Base-by-base conservation (phyloP, 2,888 invertebrate genomes). In the Oscheius onirici region DNA sequence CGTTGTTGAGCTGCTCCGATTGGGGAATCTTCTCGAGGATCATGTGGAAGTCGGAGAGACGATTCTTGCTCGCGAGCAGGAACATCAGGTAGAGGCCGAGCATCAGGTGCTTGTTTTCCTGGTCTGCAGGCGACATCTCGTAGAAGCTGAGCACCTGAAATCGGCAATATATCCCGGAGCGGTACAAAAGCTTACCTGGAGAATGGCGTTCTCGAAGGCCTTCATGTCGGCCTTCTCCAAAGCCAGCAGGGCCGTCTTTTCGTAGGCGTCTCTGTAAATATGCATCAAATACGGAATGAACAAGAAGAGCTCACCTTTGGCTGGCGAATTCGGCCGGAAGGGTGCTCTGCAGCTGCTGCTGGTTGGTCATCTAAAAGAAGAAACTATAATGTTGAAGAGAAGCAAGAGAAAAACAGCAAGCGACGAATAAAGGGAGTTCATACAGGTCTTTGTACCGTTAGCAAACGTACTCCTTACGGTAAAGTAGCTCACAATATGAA, bases 31-130 rank as follows among this genome's bases (percentile, higher is more conserved):
- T 91, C 88, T 99, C 99, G 79, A 99, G 89, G 11, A 90, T 90
- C 0, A 97, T 97, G 88, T 99, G 99, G 89, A 99, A 99, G 89
- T 99, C 97, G 0, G 97, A 96, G 0, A 99, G 94, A 83, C 96
- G 91, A 89, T 97, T 97, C 88, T 96, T 95, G 28, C 61, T 69
- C 2, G 97, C 94, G 17, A 99, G 90, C 46, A 99, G 90, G 89
- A 95, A 95, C 68, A 99, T 90, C 22, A 99, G 91, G 90, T 99
- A 97, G 49, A 99, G 90, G 0, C 99, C 99, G 43, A 97, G 90
- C 22, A 99, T 90, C 88, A 97, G 95, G 89, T 95, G 95, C 90
- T 95, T 95, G 88, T 93, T 95, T 2, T 94, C 91, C 0, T 97
- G 97, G 46, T 46, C n/a, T 90, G 89, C 93, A 92, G 92, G 92